phyloP scores from a whole-genome alignment of 2,888 invertebrate species.

The Temnothorax ravouxi region DNA sequence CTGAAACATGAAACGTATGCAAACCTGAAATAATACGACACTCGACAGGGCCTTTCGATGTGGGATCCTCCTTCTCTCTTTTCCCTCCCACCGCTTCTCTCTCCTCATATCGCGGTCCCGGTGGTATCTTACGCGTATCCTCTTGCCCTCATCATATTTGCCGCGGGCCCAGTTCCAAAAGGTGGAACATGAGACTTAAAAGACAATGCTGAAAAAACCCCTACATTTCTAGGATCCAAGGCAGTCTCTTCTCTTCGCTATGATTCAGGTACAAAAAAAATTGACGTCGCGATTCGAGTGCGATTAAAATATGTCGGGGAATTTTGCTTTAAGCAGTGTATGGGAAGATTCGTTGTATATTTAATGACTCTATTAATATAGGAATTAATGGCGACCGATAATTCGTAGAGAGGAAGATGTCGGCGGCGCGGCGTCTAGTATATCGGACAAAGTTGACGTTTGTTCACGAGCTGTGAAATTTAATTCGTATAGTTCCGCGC shows the following conservation, averaged over 20 bases:
- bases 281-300: not conserved
- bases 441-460: constrained; percentile 73
- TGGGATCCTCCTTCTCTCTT: constrained; percentile 63
- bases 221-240: constrained; percentile 56
- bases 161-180: constrained; percentile 68
- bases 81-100: constrained; percentile 38
- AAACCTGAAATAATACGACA: constrained; percentile 81
- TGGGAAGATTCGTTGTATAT: not conserved
- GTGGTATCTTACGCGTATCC: constrained; percentile 68
- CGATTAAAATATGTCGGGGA: not conserved
- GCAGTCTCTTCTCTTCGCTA: constrained; percentile 19
- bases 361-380: constrained; percentile 19
- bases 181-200: constrained; percentile 71
- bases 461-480: constrained; percentile 83
- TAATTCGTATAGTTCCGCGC: constrained; percentile 76
- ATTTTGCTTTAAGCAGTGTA: not conserved
- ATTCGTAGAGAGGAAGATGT: constrained; percentile 64
- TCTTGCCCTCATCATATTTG: constrained; percentile 77
- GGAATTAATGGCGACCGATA: constrained; percentile 14
- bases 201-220: constrained; percentile 76
- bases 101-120: constrained; percentile 44
- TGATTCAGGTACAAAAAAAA: constrained; percentile 23
- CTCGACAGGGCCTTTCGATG: constrained; percentile 63
- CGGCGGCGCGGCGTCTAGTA: constrained; percentile 66
- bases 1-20: constrained; percentile 80